Conservation (phyloP, 2,113 vertebrate species). For the Sarotherodon lohbergeri region DNA sequence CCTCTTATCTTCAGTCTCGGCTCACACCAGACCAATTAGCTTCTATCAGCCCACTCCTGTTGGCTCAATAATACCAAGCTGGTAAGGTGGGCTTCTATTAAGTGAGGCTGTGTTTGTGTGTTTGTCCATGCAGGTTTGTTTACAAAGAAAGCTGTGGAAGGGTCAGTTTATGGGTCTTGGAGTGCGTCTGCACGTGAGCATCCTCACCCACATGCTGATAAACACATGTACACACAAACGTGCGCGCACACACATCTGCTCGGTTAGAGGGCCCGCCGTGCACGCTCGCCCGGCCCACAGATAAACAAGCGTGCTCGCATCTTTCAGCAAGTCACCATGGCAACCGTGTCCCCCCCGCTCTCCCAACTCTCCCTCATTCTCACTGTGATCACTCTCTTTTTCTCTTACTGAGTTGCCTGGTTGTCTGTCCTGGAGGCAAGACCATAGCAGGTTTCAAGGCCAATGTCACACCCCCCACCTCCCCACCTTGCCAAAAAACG, state of each 20-base stretch:
- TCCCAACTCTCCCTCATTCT: conserved; percentile 29
- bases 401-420: conserved; percentile 49
- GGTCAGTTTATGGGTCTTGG: conserved; percentile 18
- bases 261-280: conserved; percentile 37
- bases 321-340: conserved; percentile 74
- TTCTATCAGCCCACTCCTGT: conserved; percentile 25
- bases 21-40: conserved; percentile 34
- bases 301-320: conserved; percentile 75
- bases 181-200: not conserved
- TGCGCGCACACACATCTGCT: conserved; percentile 57
- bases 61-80: conserved; percentile 29
- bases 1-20: not conserved
- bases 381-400: conserved; percentile 16
- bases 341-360: conserved; percentile 60
- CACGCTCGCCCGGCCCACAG: conserved; percentile 64
- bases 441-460: conserved; percentile 77
- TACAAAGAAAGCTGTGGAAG: conserved; percentile 27
- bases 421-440: conserved; percentile 74
- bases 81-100: conserved; percentile 31
- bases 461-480: conserved; percentile 52
- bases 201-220: not conserved
- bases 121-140: conserved; percentile 26
- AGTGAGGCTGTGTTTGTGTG: not conserved
- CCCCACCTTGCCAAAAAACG: not conserved
- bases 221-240: conserved; percentile 15